These are phyloP conservation scores for Spodoptera exigua DNA, from an alignment of 2,888 invertebrate species.

Conservation along the genomic window DNA sequence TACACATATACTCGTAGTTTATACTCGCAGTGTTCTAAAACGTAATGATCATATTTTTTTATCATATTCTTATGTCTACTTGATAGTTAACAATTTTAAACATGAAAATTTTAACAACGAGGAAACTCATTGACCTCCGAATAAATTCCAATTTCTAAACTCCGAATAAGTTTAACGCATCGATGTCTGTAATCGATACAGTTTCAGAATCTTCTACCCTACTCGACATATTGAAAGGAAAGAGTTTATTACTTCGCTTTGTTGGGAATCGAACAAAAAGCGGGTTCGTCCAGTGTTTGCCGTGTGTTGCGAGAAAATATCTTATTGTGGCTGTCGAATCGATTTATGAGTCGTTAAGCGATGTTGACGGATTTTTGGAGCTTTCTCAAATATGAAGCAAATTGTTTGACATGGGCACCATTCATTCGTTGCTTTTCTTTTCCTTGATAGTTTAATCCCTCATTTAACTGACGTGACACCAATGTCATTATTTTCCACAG, in stretches of 20 bases:
- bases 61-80: too few species aligned
- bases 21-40: too few species aligned
- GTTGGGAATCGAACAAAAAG: slow-evolving; percentile 57
- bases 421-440: background rate
- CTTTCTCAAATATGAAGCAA: slow-evolving; percentile 8
- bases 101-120: too few species aligned
- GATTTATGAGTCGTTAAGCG: slow-evolving; percentile 47
- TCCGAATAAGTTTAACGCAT: slow-evolving; percentile 18
- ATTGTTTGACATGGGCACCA: slow-evolving; percentile 2
- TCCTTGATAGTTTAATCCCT: background rate
- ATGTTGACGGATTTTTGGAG: slow-evolving; percentile 16
- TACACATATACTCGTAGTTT: too few species aligned
- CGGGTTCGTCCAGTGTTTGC: slow-evolving; percentile 45
- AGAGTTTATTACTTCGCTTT: slow-evolving; percentile 63
- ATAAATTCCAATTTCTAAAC: slow-evolving; percentile 15
- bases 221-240: slow-evolving; percentile 61
- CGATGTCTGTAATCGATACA: slow-evolving; percentile 43
- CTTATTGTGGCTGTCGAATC: slow-evolving; percentile 50
- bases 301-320: slow-evolving; percentile 49
- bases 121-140: too few species aligned
- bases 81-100: too few species aligned
- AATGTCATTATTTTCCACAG: too few species aligned
- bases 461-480: too few species aligned
- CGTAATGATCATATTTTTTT: too few species aligned
- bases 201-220: slow-evolving; percentile 50